A percentile compares a stretch with the other conserved stretches of the same genome.
Evolutionary conservation across 1,140 invertebrate species (phyloP).

Genomic region (Listronotus oregonensis): DNA sequence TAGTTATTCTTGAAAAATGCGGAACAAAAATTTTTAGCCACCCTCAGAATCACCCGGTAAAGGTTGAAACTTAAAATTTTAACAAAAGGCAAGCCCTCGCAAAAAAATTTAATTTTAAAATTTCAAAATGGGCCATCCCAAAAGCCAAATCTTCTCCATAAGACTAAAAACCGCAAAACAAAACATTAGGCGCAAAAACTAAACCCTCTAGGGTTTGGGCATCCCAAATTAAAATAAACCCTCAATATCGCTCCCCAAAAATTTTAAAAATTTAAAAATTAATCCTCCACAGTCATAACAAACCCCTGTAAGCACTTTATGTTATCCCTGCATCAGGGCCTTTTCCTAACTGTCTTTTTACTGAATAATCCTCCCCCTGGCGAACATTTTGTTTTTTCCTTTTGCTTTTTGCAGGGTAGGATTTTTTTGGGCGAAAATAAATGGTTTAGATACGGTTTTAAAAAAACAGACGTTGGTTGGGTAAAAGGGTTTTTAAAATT

Average conservation of each 20-base stretch:
- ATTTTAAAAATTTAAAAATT: slow-evolving; percentile 52
- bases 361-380: slow-evolving; percentile 48
- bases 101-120: no score
- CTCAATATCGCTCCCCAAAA: no score
- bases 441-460: no score
- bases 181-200: slow-evolving; percentile 10
- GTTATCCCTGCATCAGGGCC: slow-evolving; percentile 48
- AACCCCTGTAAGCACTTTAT: slow-evolving; percentile 51
- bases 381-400: slow-evolving; percentile 14
- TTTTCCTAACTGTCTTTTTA: slow-evolving; percentile 46
- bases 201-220: not conserved
- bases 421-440: not conserved
- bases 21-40: no score
- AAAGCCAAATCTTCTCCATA: no score
- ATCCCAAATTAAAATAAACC: slow-evolving; percentile 5
- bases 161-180: slow-evolving; percentile 15
- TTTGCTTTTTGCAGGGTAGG: not conserved
- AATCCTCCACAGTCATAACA: slow-evolving; percentile 50
- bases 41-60: no score
- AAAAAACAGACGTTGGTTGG: no score
- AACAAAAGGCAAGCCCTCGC: no score
- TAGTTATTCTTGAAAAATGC: no score
- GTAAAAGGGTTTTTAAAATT: no score
- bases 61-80: no score
- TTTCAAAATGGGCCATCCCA: no score